Evolutionary conservation across 2,113 vertebrate genomes (phyloP), one percentile per base, ranked within the genome.

Genomic region (Lophochroa leadbeateri): DNA sequence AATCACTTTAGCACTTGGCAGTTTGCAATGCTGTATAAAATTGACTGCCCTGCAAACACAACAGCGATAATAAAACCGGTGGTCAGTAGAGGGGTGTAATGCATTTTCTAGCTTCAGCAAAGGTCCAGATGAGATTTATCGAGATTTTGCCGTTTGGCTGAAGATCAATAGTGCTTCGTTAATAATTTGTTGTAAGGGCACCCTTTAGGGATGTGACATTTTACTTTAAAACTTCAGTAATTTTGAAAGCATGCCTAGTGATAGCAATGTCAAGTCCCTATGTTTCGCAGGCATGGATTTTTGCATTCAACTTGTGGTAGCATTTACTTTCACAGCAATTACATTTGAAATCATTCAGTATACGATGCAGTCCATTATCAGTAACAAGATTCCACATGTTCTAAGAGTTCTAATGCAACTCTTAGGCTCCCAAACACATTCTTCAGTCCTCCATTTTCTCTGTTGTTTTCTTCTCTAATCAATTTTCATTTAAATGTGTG

Each of bases 11-110:
- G 97, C 94, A 93, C 97, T 98, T 97, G 97, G 98, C 98, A 98
- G 97, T 98, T 98, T 98, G 97, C 98, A 98, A 98, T 97, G 96
- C 97, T 94, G 97, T 98, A 97, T 98, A 98, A 98, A 98, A 98
- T 97, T 97, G 97, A 98, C 98, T 98, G 97, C 97, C 95, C 97
- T 95, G 97, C 98, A 98, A 98, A 98, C 97, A 98, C 98, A 98
- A 98, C 98, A 98, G 97, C 7, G 46, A 96, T 98, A 98, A 96
- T 98, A 98, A 98, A 98, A 98, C 97, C 92, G 95, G 97, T 97
- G 98, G 98, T 98, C 98, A 98, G 97, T 96, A 93, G 97, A 97
- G 97, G 96, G 97, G 94, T 95, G 82, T 98, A 98, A 98, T 98
- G 97, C 95, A 89, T 98, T 98, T 98, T 94, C 97, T 96, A 97